phyloP scores from a whole-genome alignment of 2,797 vertebrate species.

The Platyrinchus mystaceus region DNA sequence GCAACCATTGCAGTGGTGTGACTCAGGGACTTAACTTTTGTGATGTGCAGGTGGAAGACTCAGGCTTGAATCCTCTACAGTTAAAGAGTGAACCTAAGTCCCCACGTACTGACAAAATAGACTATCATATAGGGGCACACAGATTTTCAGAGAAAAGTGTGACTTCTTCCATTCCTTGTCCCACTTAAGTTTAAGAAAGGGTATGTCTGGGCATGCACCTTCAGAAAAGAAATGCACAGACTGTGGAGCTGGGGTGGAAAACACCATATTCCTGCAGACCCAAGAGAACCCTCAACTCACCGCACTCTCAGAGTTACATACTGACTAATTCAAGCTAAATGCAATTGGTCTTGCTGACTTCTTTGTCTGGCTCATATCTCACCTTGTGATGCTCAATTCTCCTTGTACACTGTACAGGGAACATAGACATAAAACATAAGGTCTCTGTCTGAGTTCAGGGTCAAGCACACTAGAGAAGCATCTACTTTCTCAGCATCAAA shows the following conservation, averaged over 20 bases:
- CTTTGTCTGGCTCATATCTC: neutral
- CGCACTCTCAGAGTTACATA: neutral
- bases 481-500: neutral
- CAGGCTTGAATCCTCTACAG: neutral
- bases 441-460: neutral
- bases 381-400: neutral
- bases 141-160: neutral
- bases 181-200: neutral
- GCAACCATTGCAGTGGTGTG: neutral
- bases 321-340: neutral
- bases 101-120: accelerated
- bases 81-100: neutral
- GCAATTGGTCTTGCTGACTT: neutral
- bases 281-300: neutral
- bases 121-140: neutral
- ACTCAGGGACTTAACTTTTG: neutral
- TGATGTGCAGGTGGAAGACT: neutral
- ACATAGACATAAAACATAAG: neutral
- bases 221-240: neutral
- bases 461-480: neutral
- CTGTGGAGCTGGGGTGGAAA: neutral
- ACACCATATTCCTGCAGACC: accelerated
- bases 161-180: neutral
- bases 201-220: neutral
- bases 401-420: accelerated